Conservation (phyloP, 1,140 invertebrate genomes). For the Hermetia illucens region DNA sequence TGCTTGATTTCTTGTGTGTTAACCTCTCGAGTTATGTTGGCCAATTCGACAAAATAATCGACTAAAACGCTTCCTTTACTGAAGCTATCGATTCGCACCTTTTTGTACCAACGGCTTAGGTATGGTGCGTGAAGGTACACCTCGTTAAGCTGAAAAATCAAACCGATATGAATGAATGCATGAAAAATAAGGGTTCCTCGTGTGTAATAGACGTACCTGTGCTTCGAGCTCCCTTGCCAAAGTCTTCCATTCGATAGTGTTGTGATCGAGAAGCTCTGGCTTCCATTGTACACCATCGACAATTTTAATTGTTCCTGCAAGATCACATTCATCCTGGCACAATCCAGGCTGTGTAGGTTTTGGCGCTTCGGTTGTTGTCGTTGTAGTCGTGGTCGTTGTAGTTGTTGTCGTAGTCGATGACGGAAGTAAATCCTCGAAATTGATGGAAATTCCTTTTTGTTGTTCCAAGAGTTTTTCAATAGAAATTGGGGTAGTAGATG, state of each 20-base stretch:
- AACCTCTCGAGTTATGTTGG: slow-evolving; percentile 58
- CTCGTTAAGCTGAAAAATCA: slow-evolving; percentile 51
- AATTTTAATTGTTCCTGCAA: slow-evolving; percentile 71
- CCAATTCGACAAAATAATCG: slow-evolving; percentile 73
- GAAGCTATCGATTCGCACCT: slow-evolving; percentile 74
- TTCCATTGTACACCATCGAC: slow-evolving; percentile 68
- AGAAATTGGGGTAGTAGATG: slow-evolving; percentile 68
- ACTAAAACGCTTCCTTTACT: slow-evolving; percentile 76
- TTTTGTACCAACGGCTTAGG: slow-evolving; percentile 68
- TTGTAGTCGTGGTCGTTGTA: slow-evolving; percentile 57
- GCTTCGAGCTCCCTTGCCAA: slow-evolving; percentile 63
- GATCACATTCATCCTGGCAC: slow-evolving; percentile 62
- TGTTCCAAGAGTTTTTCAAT: slow-evolving; percentile 66
- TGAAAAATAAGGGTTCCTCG: slow-evolving; percentile 7
- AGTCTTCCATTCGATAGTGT: slow-evolving; percentile 72
- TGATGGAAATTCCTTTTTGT: slow-evolving; percentile 41
- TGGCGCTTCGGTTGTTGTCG: slow-evolving; percentile 57
- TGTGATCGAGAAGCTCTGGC: slow-evolving; percentile 69
- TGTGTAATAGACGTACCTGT: slow-evolving; percentile 37
- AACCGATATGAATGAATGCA: no score
- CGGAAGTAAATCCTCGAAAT: slow-evolving; percentile 22
- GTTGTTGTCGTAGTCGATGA: slow-evolving; percentile 36
- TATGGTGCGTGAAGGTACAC: slow-evolving; percentile 60
- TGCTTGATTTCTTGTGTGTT: slow-evolving; percentile 66
- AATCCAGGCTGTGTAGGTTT: slow-evolving; percentile 65